These are phyloP conservation scores for Chromobotia macracanthus DNA, from an alignment of 2,797 vertebrate genomes.

Conservation along the genomic window DNA sequence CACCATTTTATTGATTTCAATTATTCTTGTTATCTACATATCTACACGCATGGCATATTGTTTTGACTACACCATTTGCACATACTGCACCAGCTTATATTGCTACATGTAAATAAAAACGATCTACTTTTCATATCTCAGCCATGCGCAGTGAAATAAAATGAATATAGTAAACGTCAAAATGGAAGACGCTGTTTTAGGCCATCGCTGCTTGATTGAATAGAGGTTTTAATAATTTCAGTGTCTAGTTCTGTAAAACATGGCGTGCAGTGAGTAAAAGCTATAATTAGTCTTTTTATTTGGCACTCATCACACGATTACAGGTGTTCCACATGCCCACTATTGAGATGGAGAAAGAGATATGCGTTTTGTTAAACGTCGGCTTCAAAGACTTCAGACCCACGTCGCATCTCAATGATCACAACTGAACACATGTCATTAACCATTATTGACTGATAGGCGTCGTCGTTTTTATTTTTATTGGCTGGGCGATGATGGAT, in stretches of 20 bases:
- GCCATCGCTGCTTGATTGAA: slow-evolving; percentile 18
- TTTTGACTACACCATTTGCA: not conserved
- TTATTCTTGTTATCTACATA: not conserved
- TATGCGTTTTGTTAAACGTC: not conserved
- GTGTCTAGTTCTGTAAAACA: not conserved
- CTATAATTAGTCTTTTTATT: slow-evolving; percentile 12
- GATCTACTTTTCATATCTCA: not conserved
- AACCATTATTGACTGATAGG: slow-evolving; percentile 43
- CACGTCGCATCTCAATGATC: slow-evolving; percentile 13
- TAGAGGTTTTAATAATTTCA: slow-evolving; percentile 14
- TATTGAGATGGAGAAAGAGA: not conserved
- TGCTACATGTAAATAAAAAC: not conserved
- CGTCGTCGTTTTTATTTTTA: slow-evolving; percentile 42
- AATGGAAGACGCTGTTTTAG: slow-evolving; percentile 61
- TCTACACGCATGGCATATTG: not conserved
- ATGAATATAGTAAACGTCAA: slow-evolving; percentile 50
- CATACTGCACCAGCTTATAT: not conserved
- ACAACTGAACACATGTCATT: slow-evolving; percentile 30
- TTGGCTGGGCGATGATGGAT: slow-evolving; percentile 45
- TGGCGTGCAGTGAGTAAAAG: not conserved
- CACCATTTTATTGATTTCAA: not conserved
- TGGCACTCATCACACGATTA: slow-evolving; percentile 32
- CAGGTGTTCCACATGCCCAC: slow-evolving; percentile 51
- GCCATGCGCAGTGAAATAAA: slow-evolving; percentile 6
- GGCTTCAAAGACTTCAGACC: not conserved